Evolutionary conservation across 2,888 invertebrate genomes (phyloP), one percentile per base, ranked within the genome.

Genomic region (Chrysolina oricalcia): DNA sequence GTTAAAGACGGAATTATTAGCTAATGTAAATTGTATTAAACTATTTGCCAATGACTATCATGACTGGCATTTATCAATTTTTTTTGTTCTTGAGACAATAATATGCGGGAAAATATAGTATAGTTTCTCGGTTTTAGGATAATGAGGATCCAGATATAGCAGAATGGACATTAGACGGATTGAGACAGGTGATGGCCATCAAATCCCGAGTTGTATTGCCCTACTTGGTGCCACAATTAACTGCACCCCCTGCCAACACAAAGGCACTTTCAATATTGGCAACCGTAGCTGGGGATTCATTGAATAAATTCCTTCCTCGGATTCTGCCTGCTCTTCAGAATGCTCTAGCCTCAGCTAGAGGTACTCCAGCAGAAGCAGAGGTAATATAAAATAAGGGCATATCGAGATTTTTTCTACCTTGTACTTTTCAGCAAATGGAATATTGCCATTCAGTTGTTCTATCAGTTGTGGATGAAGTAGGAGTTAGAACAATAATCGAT

Each of bases 171-270:
- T 91, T 99, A 79, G 99, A 99, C 88, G 99, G 99, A 21, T 91
- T 99, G 81, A 93, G 97, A 74, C 98, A 98, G 92, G 96, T 99
- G 53, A 98, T 99, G 97, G 94, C 96, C 15, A 96, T 98, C 74
- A 99, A 98, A 90, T 97, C 98, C 0, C 92, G 96, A 82, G 98
- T 97, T 0, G 98, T 99, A 72, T 90, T 99, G 81, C 99, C 99
- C 0, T 98, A 98, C 89, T 92, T 99, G 77, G 95, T 99, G 77
- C 99, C 99, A 4, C 96, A 98, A 90, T 90, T 99, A 85, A 98
- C 97, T 0, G 93, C 94, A 9, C 92, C 93, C 8, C 97, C 97
- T 21, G 95, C 97, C 9, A 97, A 98, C 90, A 96, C 98, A 15
- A 95, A 96, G 89, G 98, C 98, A 0, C 90, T 99, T 72, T 96